Base-by-base conservation (phyloP, 2,888 invertebrate species). In the Hymenopus coronatus region DNA sequence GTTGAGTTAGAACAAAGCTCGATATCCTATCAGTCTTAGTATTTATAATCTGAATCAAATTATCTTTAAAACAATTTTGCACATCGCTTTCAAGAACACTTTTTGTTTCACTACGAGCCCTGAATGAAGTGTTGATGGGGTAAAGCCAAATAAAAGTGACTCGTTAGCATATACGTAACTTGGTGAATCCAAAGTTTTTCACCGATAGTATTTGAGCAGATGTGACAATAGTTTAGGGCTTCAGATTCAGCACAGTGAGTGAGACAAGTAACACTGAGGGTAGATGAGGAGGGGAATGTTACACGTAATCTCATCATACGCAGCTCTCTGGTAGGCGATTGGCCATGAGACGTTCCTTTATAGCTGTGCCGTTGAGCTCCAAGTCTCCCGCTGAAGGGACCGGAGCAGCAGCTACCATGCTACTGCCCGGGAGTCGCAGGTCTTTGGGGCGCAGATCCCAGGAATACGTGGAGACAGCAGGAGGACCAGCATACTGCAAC, bases 261-360 rank as follows among this genome's bases (percentile, higher is more conserved):
- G 54, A 70, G 25, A 70, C 54, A 70, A 70, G 54, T 20, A 70
- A 70, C 54, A 70, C 25, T 70, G 54, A 70, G 20, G 54, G 6
- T 70, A 70, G 54, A 70, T 25, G 54, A 70, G 54, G 54, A 70
- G 25, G 54, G 54, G 54, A 20, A 30, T 33, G 81, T 70, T n/a
- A 85, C 85, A 15, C 27, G 83, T 89, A 82, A 82, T 90, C 89
- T 33, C 89, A 91, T 96, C 96, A 97, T 92, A 97, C 97, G 94
- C 97, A 97, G 93, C 97, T 97, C 94, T 97, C 97, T 84, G 97
- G 97, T 92, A 97, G 96, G 92, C 97, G 96, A 93, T 97, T 97
- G 92, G 97, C 97, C 95, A 97, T 97, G 90, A 97, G 95, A 92
- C 97, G 96, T 93, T 97, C 97, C 93, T 97, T 97, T 93, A 97